These are phyloP conservation scores for Linepithema humile DNA, from an alignment of 1,140 invertebrate genomes.

Conservation along the genomic window DNA sequence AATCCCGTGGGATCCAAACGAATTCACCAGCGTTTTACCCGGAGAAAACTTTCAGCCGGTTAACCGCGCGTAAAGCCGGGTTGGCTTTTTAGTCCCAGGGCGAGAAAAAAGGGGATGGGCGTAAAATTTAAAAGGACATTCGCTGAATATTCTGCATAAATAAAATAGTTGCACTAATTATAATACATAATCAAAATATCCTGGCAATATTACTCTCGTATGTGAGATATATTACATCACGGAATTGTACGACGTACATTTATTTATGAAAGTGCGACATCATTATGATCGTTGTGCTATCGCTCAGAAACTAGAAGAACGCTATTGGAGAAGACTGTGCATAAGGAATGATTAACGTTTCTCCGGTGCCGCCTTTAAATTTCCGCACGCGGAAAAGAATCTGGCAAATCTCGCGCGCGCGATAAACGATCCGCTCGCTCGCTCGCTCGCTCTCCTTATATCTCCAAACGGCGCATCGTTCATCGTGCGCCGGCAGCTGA, in stretches of 20 bases:
- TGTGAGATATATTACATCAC: background rate
- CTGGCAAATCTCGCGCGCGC: background rate
- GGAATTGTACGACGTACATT: background rate
- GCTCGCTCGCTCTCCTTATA: background rate
- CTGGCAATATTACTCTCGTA: background rate
- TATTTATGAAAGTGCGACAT: too few species aligned
- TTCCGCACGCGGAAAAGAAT: constrained; percentile 15
- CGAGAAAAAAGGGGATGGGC: background rate
- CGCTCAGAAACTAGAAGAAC: background rate
- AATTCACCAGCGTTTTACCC: constrained; percentile 20
- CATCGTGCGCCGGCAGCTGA: constrained; percentile 46
- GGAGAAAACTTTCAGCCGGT: constrained; percentile 36
- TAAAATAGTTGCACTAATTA: background rate
- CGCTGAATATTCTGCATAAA: background rate
- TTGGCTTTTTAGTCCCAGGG: background rate
- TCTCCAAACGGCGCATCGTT: constrained; percentile 36
- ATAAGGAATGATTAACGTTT: constrained; percentile 18
- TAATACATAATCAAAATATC: background rate
- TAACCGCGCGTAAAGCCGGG: constrained; percentile 33
- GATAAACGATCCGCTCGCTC: constrained; percentile 44
- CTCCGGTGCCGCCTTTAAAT: background rate
- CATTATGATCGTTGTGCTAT: constrained; percentile 7
- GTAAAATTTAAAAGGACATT: background rate
- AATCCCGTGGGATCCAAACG: constrained; percentile 31
- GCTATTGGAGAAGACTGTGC: background rate